Conservation (phyloP, 2,888 invertebrate genomes). For the Drosophila mulleri region DNA sequence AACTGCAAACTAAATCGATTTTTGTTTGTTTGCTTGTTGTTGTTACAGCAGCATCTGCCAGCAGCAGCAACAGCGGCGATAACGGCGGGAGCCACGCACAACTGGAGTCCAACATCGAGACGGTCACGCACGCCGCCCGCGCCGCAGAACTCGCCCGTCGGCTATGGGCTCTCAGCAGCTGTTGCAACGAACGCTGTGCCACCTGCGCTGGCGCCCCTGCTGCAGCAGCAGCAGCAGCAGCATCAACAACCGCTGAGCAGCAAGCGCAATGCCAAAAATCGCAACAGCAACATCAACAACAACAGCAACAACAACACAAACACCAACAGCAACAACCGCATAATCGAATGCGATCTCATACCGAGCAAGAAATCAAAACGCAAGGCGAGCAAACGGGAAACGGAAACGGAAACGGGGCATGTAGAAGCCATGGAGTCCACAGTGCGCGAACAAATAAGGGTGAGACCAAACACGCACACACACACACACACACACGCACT, state of each 20-base stretch:
- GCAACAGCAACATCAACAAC: conserved; percentile 12
- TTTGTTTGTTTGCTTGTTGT: conserved; percentile 28
- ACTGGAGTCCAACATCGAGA: conserved; percentile 63
- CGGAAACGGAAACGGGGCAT: conserved; percentile 41
- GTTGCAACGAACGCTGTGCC: conserved; percentile 41
- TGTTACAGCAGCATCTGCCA: conserved; percentile 47
- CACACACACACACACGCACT: not conserved
- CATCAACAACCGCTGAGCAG: conserved; percentile 41
- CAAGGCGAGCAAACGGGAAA: conserved; percentile 52
- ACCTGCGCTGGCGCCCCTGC: conserved; percentile 56
- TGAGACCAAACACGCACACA: conserved; percentile 38
- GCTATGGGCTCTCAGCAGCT: conserved; percentile 52
- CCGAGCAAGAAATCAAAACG: conserved; percentile 83
- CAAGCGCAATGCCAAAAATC: conserved; percentile 43
- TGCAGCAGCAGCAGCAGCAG: conserved; percentile 53
- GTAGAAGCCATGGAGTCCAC: conserved; percentile 57
- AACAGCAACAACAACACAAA: conserved; percentile 21
- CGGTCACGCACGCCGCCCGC: conserved; percentile 70
- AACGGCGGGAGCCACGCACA: conserved; percentile 41
- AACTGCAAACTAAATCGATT: conserved; percentile 75
- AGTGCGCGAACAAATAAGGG: conserved; percentile 80
- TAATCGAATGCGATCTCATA: conserved; percentile 82
- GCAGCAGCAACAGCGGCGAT: conserved; percentile 26
- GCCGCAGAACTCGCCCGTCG: conserved; percentile 78
- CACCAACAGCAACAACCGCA: conserved; percentile 72